These are phyloP conservation scores for Calypte anna DNA, from an alignment of 2,113 vertebrate genomes.

Conservation along the genomic window DNA sequence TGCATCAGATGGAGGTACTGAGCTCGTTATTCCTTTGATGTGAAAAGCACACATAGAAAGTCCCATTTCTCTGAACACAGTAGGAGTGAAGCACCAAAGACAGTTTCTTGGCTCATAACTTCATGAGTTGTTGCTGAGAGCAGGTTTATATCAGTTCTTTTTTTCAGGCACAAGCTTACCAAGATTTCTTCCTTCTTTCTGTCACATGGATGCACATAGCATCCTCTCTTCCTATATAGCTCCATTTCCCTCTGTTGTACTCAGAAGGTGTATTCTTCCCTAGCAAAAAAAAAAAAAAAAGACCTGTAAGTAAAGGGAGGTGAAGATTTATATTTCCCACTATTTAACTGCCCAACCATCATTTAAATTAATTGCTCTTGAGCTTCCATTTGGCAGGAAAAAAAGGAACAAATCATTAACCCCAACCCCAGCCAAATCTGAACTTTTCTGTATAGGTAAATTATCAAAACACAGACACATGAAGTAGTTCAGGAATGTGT, in stretches of 20 bases:
- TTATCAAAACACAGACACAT: not conserved
- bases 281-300: not conserved
- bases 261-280: not conserved
- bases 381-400: not conserved
- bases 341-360: not conserved
- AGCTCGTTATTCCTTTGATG: conserved; percentile 41
- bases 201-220: not conserved
- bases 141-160: conserved; percentile 25
- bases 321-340: not conserved
- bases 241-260: not conserved
- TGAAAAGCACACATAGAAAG: conserved; percentile 35
- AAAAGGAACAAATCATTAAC: not conserved
- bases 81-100: conserved; percentile 60
- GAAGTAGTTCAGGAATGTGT: not conserved
- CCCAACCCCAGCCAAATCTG: not conserved
- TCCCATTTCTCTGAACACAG: conserved; percentile 41
- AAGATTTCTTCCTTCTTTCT: not conserved
- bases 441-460: not conserved
- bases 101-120: conserved; percentile 55
- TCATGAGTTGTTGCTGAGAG: conserved; percentile 4
- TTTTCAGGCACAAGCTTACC: not conserved
- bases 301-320: not conserved
- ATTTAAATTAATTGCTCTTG: not conserved
- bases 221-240: not conserved
- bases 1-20: conserved; percentile 53